Percentiles rank a stretch among this genome's conserved stretches.
Evolutionary conservation across 2,888 invertebrate species (phyloP).

Genomic region (Pyrochroa serraticornis): DNA sequence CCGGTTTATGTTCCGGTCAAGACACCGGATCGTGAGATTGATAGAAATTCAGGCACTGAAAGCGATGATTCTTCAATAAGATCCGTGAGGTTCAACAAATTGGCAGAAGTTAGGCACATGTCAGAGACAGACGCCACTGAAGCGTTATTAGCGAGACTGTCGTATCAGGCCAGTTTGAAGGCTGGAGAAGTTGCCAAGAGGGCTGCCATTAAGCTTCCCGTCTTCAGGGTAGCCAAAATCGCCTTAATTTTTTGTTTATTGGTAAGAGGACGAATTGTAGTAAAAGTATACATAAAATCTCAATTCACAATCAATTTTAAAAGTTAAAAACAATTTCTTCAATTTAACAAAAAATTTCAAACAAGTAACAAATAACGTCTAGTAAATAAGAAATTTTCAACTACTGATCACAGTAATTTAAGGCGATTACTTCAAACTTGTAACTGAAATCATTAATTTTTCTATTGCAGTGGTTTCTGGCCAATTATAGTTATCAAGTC

Average conservation of each 20-base stretch:
- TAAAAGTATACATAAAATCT: no score
- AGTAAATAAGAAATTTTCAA: slow-evolving; percentile 49
- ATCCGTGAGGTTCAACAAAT: slow-evolving; percentile 83
- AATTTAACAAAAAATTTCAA: no score
- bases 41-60: slow-evolving; percentile 74
- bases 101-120: slow-evolving; percentile 89
- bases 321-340: no score
- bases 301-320: no score
- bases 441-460: slow-evolving; percentile 28
- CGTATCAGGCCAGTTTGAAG: slow-evolving; percentile 90
- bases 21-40: slow-evolving; percentile 62
- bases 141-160: slow-evolving; percentile 88
- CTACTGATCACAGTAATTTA: no score
- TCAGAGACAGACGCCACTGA: slow-evolving; percentile 90
- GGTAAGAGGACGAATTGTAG: slow-evolving; percentile 66
- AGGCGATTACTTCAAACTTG: no score
- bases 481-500: slow-evolving; percentile 91
- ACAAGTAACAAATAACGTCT: no score
- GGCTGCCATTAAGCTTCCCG: slow-evolving; percentile 77
- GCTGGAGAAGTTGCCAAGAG: slow-evolving; percentile 80
- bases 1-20: slow-evolving; percentile 92
- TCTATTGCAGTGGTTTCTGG: slow-evolving; percentile 88
- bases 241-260: slow-evolving; percentile 85
- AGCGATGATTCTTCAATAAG: slow-evolving; percentile 85
- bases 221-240: slow-evolving; percentile 78